Percentiles rank a stretch among this genome's conserved stretches.
Conservation (phyloP, 2,797 vertebrate genomes). For the Nannoperca australis region DNA sequence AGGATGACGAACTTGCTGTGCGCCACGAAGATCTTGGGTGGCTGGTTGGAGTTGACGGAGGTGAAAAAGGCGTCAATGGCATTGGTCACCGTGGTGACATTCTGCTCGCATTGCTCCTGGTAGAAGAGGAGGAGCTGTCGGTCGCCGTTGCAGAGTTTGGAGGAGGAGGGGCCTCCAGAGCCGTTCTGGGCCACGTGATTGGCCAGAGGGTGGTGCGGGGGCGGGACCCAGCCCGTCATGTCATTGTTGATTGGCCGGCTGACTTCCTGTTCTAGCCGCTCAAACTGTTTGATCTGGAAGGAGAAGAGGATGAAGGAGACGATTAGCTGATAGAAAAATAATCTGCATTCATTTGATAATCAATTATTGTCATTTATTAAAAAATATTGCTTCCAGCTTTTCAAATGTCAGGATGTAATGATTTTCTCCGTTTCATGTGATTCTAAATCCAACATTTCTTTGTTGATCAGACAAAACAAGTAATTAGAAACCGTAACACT, state of each 20-base stretch:
- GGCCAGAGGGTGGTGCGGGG: constrained; percentile 82
- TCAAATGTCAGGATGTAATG: neutral
- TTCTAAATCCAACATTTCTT: neutral
- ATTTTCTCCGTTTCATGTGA: neutral
- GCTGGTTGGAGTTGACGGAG: constrained; percentile 92
- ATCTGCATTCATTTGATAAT: neutral
- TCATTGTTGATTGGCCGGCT: constrained; percentile 93
- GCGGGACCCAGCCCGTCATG: constrained; percentile 92
- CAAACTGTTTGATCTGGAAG: constrained; percentile 94
- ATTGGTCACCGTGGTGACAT: constrained; percentile 93
- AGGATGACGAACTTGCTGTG: constrained; percentile 99
- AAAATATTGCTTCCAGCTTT: neutral
- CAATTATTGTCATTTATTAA: neutral
- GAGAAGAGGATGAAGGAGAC: neutral
- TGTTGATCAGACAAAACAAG: neutral
- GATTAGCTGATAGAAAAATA: neutral
- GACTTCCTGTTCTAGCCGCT: constrained; percentile 96
- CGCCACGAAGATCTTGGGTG: constrained; percentile 96
- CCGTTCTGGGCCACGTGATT: constrained; percentile 56
- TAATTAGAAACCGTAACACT: neutral
- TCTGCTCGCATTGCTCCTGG: constrained; percentile 95
- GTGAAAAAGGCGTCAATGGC: constrained; percentile 96
- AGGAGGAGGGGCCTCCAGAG: constrained; percentile 46
- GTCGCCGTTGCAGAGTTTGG: constrained; percentile 89
- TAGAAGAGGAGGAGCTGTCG: constrained; percentile 97